phyloP scores from a whole-genome alignment of 2,797 vertebrate genomes.

The Microcaecilia unicolor region DNA sequence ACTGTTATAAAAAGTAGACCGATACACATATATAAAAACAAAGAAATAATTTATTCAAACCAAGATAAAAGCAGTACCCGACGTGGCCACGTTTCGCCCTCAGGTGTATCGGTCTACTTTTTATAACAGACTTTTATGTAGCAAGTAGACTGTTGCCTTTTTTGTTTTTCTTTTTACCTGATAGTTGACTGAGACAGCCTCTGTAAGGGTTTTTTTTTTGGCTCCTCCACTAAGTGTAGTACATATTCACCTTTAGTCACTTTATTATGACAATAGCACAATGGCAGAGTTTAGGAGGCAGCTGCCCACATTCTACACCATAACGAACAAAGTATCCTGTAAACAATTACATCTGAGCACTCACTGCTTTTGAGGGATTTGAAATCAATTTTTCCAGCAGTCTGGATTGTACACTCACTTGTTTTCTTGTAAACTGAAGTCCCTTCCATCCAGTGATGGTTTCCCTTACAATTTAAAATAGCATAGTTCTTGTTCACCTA shows the following conservation, averaged over 20 bases:
- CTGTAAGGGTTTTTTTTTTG: too few species aligned
- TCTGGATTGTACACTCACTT: background rate
- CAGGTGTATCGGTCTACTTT: too few species aligned
- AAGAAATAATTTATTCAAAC: too few species aligned
- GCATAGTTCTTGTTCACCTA: background rate
- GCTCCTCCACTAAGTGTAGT: slow-evolving; percentile 19
- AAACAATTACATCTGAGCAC: slow-evolving; percentile 33
- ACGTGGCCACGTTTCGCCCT: too few species aligned
- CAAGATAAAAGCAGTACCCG: too few species aligned
- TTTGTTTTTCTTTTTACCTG: too few species aligned
- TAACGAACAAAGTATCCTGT: slow-evolving; percentile 23
- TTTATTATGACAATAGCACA: slow-evolving; percentile 35
- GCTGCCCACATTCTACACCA: slow-evolving; percentile 41
- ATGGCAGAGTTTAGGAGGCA: slow-evolving; percentile 38
- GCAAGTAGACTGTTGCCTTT: too few species aligned
- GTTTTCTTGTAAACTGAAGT: slow-evolving; percentile 4
- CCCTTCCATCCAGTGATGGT: slow-evolving; percentile 3
- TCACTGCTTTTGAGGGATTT: slow-evolving; percentile 13
- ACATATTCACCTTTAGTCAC: slow-evolving; percentile 25
- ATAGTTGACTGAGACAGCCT: slow-evolving; percentile 34
- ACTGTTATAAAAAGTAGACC: too few species aligned
- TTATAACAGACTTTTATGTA: too few species aligned
- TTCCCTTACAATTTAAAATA: too few species aligned
- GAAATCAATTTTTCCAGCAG: slow-evolving; percentile 29
- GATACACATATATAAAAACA: too few species aligned